A percentile compares a stretch with the other conserved stretches of the same genome.
phyloP scores from a whole-genome alignment of 2,113 vertebrate species.

The Ifrita kowaldi region DNA sequence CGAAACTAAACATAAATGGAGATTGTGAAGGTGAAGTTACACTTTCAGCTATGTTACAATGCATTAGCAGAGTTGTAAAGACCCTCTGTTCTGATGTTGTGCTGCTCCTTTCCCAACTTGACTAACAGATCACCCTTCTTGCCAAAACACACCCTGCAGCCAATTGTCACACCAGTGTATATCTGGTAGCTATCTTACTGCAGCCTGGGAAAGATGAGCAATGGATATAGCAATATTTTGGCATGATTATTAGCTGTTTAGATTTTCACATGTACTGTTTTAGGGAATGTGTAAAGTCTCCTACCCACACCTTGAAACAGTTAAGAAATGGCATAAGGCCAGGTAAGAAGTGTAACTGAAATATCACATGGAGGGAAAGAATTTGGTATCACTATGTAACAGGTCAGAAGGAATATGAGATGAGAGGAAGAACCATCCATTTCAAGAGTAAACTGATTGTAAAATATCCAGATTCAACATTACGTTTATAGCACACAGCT shows the following conservation, averaged over 20 bases:
- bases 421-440: neutral
- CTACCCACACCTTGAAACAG: conserved; percentile 21
- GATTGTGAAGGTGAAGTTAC: neutral
- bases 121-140: neutral
- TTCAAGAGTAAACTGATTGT: conserved; percentile 22
- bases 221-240: neutral
- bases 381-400: neutral
- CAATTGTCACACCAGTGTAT: neutral
- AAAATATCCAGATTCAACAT: conserved; percentile 30
- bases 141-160: conserved; percentile 25
- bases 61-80: neutral
- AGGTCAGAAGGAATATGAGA: neutral
- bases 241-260: conserved; percentile 1
- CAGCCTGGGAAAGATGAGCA: neutral
- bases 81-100: neutral
- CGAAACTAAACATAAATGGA: neutral
- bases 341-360: conserved; percentile 11
- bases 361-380: neutral
- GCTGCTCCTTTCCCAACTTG: neutral
- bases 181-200: neutral
- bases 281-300: neutral
- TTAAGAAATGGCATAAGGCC: neutral
- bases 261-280: neutral
- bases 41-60: neutral
- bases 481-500: neutral